These are phyloP conservation scores for Lasioglossum malachurum DNA, from an alignment of 2,888 invertebrate genomes.

Conservation along the genomic window DNA sequence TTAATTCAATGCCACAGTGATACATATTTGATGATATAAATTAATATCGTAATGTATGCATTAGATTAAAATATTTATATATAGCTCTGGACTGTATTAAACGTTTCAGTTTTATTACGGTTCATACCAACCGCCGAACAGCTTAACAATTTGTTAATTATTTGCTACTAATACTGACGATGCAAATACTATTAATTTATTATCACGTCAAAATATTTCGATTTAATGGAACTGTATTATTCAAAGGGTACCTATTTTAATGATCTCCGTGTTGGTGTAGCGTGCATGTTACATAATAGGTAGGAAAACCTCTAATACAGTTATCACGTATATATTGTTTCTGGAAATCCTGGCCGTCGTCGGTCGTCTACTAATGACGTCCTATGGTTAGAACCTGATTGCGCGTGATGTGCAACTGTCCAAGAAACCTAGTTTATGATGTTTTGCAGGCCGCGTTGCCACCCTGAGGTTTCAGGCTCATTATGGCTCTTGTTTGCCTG, in stretches of 20 bases:
- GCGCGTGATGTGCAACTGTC: constrained; percentile 5
- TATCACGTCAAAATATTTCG: background rate
- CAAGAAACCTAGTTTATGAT: constrained; percentile 7
- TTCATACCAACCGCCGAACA: no score
- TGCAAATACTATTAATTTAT: background rate
- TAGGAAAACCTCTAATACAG: background rate
- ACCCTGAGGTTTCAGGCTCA: background rate
- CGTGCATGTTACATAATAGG: no score
- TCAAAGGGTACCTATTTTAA: no score
- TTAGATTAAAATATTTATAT: background rate
- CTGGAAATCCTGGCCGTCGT: background rate
- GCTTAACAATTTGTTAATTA: no score
- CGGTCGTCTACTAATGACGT: background rate
- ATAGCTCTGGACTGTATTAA: background rate
- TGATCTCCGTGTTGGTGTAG: background rate
- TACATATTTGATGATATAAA: background rate
- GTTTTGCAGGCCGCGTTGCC: background rate
- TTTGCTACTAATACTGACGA: background rate
- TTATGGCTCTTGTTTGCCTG: background rate
- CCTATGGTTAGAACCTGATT: background rate
- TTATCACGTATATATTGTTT: constrained; percentile 6
- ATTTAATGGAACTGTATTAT: background rate
- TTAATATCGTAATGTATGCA: background rate
- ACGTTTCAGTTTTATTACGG: background rate
- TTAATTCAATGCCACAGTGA: background rate